Evolutionary conservation across 64 coral and sea anemone species (phyloP), one percentile per base, ranked within the genome.

Genomic region (Stichodactyla helianthus): DNA sequence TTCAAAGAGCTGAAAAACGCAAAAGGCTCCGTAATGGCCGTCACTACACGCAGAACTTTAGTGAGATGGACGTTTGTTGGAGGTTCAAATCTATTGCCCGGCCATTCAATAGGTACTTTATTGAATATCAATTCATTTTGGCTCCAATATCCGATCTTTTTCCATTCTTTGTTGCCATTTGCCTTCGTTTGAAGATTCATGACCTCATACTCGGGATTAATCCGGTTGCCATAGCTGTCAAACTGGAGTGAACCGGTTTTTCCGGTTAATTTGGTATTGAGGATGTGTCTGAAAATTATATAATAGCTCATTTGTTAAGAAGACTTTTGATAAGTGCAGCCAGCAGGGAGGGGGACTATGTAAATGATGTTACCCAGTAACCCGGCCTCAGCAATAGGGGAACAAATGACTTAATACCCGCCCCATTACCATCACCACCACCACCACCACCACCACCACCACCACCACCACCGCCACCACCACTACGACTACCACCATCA

Each of bases 11-110:
- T 54, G 35, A n/a, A 88, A 44, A 78, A 88, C 12, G 86, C 86
- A 88, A 88, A 88, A 54, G 86, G 86, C n/a, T 79, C 50, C 20
- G 86, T 88, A 15, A 88, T 53, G 0, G 86, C 86, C 44, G 86
- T 88, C 2, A 50, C 71, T 10, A 88, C 76, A 22, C 86, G 67
- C 17, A 88, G 9, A 1, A 55, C 68, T 44, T 55, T 88, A 23
- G 52, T 31, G 27, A 79, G n/a, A 16, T 35, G 74, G 23, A 79
- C 26, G 31, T 79, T 79, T 1, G 76, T 28, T 56, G 86, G 86
- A n/a, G 51, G 52, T n/a, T 28, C 71, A 17, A 31, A 18, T 59
- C 14, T 56, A 31, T 52, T 59, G 5, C 86, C 67, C 6, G 71
- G 68, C 86, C 86, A 88, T 12, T 62, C 4, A 20, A 88, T 78